Evolutionary conservation across 1,140 invertebrate species (phyloP).

Genomic region (Diachasma alloeum): DNA sequence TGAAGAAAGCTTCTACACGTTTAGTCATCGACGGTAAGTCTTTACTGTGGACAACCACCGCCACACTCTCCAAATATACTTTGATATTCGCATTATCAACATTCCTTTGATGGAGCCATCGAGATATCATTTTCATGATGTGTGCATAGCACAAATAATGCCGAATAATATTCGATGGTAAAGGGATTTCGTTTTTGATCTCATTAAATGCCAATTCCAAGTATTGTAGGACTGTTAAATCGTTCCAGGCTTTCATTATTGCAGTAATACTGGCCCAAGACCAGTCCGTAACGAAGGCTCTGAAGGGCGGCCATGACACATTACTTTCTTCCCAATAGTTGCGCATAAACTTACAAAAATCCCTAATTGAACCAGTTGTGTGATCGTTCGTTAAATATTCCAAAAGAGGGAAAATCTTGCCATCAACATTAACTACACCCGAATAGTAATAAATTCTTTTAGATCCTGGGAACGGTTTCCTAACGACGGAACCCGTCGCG

Average conservation of each 20-base stretch:
- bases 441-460: conserved; percentile 13
- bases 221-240: background rate
- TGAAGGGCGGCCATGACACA: conserved; percentile 16
- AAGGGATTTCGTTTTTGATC: background rate
- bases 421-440: background rate
- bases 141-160: background rate
- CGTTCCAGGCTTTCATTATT: conserved; percentile 14
- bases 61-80: background rate
- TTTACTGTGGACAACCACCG: background rate
- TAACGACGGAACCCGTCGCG: background rate
- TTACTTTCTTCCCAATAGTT: background rate
- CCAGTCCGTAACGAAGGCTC: conserved; percentile 11
- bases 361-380: background rate
- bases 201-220: background rate
- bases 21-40: background rate
- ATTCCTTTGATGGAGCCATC: background rate
- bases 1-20: background rate
- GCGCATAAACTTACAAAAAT: conserved; percentile 16
- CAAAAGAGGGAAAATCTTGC: conserved; percentile 12
- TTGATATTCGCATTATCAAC: background rate
- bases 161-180: background rate
- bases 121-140: background rate
- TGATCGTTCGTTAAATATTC: conserved; percentile 30
- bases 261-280: conserved; percentile 17
- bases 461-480: conserved; percentile 11